Evolutionary conservation across 2,888 invertebrate species (phyloP).

Genomic region (Aplocera efformata): DNA sequence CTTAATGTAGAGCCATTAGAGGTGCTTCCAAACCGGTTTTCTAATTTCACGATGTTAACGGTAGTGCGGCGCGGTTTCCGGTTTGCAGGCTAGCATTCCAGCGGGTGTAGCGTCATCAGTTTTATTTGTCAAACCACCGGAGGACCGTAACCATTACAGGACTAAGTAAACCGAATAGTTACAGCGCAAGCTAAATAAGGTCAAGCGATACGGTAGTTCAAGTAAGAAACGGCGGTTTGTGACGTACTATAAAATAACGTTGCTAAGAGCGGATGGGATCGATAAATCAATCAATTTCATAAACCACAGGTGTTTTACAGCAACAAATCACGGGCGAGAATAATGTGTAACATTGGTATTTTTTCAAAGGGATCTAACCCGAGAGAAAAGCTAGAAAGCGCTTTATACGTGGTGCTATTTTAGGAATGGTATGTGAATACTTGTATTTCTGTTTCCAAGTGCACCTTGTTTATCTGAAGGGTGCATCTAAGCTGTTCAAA

Average conservation of each 20-base stretch:
- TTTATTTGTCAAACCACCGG: constrained; percentile 56
- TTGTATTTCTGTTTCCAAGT: constrained; percentile 55
- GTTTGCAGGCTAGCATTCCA: constrained; percentile 60
- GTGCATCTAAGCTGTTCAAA: constrained; percentile 56
- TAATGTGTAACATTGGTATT: constrained; percentile 23
- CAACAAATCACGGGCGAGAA: constrained; percentile 30
- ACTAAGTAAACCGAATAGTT: constrained; percentile 28
- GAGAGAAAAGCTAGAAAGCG: constrained; percentile 35
- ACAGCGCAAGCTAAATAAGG: constrained; percentile 30
- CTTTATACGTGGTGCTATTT: constrained; percentile 54
- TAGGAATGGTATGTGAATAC: constrained; percentile 54
- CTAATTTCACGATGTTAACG: constrained; percentile 68
- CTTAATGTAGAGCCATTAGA: constrained; percentile 28
- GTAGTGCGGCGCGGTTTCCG: constrained; percentile 69
- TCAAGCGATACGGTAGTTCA: constrained; percentile 29
- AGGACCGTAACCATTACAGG: constrained; percentile 29
- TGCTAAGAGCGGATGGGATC: constrained; percentile 16
- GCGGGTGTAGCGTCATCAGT: constrained; percentile 61
- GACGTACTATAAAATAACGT: constrained; percentile 3
- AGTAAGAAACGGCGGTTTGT: constrained; percentile 14
- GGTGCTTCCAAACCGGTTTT: constrained; percentile 50
- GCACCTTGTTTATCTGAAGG: constrained; percentile 66
- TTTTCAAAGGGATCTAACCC: constrained; percentile 32
- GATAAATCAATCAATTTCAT: constrained; percentile 28
- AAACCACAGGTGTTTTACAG: constrained; percentile 32